Base-by-base conservation (phyloP, 2,797 vertebrate genomes). In the Mastacembelus armatus region DNA sequence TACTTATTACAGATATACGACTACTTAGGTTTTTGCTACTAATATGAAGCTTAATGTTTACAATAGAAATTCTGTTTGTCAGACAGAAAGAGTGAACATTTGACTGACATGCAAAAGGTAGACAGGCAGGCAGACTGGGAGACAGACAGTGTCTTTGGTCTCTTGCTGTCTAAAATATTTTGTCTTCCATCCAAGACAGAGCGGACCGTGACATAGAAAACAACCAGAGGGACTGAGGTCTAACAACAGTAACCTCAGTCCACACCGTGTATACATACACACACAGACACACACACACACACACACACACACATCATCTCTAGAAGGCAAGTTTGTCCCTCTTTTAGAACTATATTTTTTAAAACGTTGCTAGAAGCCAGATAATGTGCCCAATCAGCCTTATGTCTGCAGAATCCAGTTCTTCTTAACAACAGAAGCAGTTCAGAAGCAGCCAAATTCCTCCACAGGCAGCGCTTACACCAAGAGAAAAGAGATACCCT, bases 21-120 rank as follows among this genome's bases (percentile, higher is more conserved):
- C 42, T 26, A 24, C 39, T 49, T 50, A 64, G 56, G 48, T 45
- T 78, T 77, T 84, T 76, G 75, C 55, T 80, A 66, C 70, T 82
- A 87, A 86, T 88, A 87, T 90, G 81, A 91, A 89, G 84, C 72
- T 79, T 82, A 88, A 83, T 90, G 86, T 92, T 93, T 91, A 92
- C 91, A 90, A 64, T 62, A 74, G 51, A 63, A 36, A 35, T 22
- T 62, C 54, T 75, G 80, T 63, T 66, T 45, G 44, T 51, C 22
- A 2, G 58, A 77, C 73, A 68, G 68, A 71, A 26, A 63, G 56
- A 40, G 70, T 75, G 70, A 70, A 72, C 44, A 15, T 12, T 49
- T 50, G 29, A 74, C 5, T 33, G 60, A 71, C 38, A 27, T 26
- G 49, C 35, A 55, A 49, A 48, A 63, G 66, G 16, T 10, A 49